Percentiles rank a stretch among this genome's conserved stretches.
Evolutionary conservation across 2,113 vertebrate genomes (phyloP).

Genomic region (Alexandromys fortis): DNA sequence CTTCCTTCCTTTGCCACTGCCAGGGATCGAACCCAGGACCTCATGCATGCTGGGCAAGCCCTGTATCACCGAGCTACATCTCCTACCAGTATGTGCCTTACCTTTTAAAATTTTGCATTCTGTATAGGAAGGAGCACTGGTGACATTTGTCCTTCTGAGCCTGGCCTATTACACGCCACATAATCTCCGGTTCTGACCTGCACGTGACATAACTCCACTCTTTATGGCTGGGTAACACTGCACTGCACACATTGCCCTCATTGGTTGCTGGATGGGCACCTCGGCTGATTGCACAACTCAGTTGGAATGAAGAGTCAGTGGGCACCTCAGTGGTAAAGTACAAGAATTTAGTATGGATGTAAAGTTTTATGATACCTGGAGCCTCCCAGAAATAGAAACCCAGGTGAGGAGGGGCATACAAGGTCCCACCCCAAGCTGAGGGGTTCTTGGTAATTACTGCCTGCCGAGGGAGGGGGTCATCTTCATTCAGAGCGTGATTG

Average conservation of each 20-base stretch:
- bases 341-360: neutral
- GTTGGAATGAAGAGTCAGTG: too few species aligned
- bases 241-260: neutral
- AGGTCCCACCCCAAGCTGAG: neutral
- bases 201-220: neutral
- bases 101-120: neutral
- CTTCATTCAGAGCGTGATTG: neutral
- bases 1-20: neutral
- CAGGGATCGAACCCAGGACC: neutral
- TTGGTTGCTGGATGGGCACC: too few species aligned
- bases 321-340: neutral
- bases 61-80: neutral
- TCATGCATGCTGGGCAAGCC: too few species aligned
- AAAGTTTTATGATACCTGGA: neutral
- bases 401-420: neutral
- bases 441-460: neutral
- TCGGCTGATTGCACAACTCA: neutral
- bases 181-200: neutral
- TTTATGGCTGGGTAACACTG: neutral
- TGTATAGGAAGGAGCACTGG: neutral
- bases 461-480: neutral
- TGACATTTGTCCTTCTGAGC: neutral
- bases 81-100: too few species aligned
- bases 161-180: neutral
- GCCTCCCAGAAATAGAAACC: neutral